Percentiles rank a stretch among this genome's conserved stretches.
These are phyloP conservation scores for Channallabes apus DNA, from an alignment of 2,797 vertebrate genomes.

Conservation along the genomic window DNA sequence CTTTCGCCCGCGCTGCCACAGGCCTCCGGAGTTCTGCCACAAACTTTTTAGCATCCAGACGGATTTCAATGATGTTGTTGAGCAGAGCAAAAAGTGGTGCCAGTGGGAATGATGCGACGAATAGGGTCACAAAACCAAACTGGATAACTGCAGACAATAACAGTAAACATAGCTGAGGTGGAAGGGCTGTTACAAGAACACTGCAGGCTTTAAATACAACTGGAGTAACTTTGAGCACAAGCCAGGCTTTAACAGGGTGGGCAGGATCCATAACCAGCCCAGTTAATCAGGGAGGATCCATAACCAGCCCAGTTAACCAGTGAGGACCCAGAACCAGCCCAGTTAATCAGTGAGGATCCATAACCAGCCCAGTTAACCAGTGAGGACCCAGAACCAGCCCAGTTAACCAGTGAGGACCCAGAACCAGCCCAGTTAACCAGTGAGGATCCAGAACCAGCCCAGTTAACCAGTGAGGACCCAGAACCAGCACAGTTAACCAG, in stretches of 20 bases:
- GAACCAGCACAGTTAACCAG: background rate
- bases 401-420: too few relatives aligned
- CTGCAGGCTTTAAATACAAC: background rate
- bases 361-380: too few relatives aligned
- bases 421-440: too few relatives aligned
- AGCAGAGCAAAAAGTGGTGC: slow-evolving; percentile 94
- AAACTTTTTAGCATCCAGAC: slow-evolving; percentile 96
- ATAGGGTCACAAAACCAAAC: slow-evolving; percentile 97
- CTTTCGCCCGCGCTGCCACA: slow-evolving; percentile 91
- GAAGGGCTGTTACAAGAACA: background rate
- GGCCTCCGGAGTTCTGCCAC: slow-evolving; percentile 90
- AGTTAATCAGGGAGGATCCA: too few relatives aligned
- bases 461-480: too few relatives aligned
- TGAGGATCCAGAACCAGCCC: too few relatives aligned
- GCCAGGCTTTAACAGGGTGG: too few relatives aligned
- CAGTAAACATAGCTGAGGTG: background rate
- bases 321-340: too few relatives aligned
- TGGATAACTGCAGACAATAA: slow-evolving; percentile 86
- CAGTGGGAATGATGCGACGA: slow-evolving; percentile 94
- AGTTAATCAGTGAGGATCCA: too few relatives aligned
- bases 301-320: too few relatives aligned
- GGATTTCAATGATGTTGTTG: slow-evolving; percentile 99
- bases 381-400: too few relatives aligned
- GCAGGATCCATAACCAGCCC: too few relatives aligned
- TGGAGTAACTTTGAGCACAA: background rate